Percentiles rank a stretch among this genome's conserved stretches.
Conservation (phyloP, 2,888 invertebrate species). For the Callyntrura sp. region DNA sequence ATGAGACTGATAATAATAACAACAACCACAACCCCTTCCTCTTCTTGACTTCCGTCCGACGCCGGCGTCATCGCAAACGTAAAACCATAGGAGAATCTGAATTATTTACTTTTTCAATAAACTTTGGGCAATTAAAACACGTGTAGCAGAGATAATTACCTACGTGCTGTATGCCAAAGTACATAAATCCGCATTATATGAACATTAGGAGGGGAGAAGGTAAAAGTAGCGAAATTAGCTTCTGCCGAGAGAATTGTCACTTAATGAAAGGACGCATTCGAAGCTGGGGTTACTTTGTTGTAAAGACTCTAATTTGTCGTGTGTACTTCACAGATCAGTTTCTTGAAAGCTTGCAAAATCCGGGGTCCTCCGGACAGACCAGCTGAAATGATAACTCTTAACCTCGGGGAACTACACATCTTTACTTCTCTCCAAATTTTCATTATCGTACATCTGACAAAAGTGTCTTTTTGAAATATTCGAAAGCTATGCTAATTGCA, state of each 20-base stretch:
- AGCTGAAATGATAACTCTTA: background rate
- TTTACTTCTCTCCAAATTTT: too few relatives aligned
- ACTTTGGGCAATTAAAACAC: background rate
- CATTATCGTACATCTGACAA: too few relatives aligned
- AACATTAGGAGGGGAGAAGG: too few relatives aligned
- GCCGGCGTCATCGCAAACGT: background rate
- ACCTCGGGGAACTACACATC: too few relatives aligned
- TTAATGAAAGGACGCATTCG: too few relatives aligned
- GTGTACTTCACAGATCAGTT: too few relatives aligned
- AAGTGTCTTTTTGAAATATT: slow-evolving; percentile 3
- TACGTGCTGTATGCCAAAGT: too few relatives aligned
- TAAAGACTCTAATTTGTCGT: too few relatives aligned
- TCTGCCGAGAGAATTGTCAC: too few relatives aligned
- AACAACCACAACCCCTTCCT: background rate
- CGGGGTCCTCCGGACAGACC: background rate
- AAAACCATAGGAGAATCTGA: background rate
- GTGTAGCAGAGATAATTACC: background rate
- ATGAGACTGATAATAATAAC: background rate
- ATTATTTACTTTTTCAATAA: background rate
- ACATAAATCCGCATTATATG: too few relatives aligned
- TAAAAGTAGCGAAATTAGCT: too few relatives aligned
- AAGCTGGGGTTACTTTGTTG: too few relatives aligned
- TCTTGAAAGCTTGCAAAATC: background rate
- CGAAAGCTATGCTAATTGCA: slow-evolving; percentile 13
- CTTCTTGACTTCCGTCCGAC: background rate